Percentiles rank a stretch among this genome's conserved stretches.
Conservation (phyloP, 2,888 invertebrate genomes). For the Hipparchia semele region DNA sequence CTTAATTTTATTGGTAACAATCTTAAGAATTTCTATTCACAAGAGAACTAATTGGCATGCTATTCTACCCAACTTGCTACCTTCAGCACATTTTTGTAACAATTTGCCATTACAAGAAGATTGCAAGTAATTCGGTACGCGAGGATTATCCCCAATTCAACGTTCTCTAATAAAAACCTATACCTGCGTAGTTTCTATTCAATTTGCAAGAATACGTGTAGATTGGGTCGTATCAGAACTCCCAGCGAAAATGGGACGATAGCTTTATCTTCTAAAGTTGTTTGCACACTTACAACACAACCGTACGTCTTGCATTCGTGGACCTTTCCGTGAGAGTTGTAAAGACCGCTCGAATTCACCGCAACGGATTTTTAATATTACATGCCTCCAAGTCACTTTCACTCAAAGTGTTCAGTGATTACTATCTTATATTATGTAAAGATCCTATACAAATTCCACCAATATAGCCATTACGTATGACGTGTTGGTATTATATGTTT, state of each 20-base stretch:
- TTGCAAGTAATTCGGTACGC: constrained; percentile 1
- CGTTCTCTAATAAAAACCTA: background rate
- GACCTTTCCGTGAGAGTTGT: background rate
- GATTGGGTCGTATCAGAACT: constrained; percentile 12
- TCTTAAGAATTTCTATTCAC: too few species aligned
- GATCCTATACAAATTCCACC: too few species aligned
- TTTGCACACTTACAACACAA: background rate
- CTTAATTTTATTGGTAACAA: too few species aligned
- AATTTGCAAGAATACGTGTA: constrained; percentile 11
- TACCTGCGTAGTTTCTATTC: constrained; percentile 7
- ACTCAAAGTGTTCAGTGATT: too few species aligned
- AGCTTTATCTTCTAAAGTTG: background rate
- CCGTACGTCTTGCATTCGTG: background rate
- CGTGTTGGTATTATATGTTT: too few species aligned
- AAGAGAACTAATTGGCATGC: too few species aligned
- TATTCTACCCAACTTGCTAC: too few species aligned
- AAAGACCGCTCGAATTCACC: too few species aligned
- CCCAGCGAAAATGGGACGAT: background rate
- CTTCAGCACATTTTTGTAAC: background rate
- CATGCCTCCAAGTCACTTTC: too few species aligned
- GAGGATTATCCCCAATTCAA: background rate
- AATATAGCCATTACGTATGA: too few species aligned
- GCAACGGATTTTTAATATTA: too few species aligned
- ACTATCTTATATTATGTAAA: too few species aligned
- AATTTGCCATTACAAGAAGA: background rate